These are phyloP conservation scores for Ischnus inquisitorius DNA, from an alignment of 2,888 invertebrate species.

Conservation along the genomic window DNA sequence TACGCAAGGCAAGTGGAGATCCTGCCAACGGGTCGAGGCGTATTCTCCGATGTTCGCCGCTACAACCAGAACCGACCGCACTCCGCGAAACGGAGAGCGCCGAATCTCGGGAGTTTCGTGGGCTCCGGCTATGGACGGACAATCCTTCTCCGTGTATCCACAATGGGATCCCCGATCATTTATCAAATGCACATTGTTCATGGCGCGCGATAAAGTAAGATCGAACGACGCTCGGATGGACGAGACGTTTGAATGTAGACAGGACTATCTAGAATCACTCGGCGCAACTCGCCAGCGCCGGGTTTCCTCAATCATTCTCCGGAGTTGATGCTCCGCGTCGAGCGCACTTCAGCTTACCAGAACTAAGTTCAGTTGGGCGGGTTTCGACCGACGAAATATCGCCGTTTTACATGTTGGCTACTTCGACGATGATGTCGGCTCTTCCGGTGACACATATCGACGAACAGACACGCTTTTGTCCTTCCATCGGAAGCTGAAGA, in stretches of 20 bases:
- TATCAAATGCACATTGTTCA: conserved; percentile 71
- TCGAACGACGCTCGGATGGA: conserved; percentile 12
- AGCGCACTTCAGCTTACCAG: background rate
- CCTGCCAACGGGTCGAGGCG: conserved; percentile 19
- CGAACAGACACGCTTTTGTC: background rate
- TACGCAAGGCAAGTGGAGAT: conserved; percentile 39
- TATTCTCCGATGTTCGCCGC: conserved; percentile 23
- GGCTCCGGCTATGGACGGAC: conserved; percentile 5
- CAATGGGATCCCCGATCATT: conserved; percentile 72
- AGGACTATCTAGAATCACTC: conserved; percentile 6
- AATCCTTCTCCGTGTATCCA: conserved; percentile 40
- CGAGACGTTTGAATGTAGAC: background rate
- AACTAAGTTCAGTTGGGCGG: background rate
- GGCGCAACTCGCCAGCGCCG: background rate
- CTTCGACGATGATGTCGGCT: too few relatives aligned
- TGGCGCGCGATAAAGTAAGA: conserved; percentile 28
- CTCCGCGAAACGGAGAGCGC: conserved; percentile 9
- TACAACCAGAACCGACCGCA: conserved; percentile 26
- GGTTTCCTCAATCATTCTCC: background rate
- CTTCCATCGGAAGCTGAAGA: background rate
- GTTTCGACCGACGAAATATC: too few relatives aligned
- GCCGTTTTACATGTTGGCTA: too few relatives aligned
- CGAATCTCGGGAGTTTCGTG: conserved; percentile 14
- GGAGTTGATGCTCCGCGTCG: background rate
- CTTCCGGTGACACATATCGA: background rate